These are phyloP conservation scores for Otus sunia DNA, from an alignment of 2,113 vertebrate species.

Conservation along the genomic window DNA sequence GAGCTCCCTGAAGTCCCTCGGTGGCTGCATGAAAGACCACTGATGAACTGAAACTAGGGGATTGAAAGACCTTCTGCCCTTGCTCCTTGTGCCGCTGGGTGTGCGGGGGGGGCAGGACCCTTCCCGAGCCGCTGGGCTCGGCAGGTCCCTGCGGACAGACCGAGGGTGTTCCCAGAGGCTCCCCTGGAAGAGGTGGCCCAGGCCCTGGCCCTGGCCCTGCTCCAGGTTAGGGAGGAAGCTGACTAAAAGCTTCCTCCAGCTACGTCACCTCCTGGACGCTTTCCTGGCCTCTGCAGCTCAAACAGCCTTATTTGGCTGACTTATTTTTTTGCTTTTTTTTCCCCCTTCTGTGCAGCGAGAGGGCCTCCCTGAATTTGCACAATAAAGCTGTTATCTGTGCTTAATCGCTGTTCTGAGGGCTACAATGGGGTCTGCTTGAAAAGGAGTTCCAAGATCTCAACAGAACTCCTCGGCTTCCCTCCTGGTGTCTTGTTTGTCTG, in stretches of 20 bases:
- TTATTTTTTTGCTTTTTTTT: slow-evolving; percentile 11
- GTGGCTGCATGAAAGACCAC: background rate
- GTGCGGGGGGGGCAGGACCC: background rate
- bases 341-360: background rate
- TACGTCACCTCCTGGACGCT: slow-evolving; percentile 87
- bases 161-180: background rate
- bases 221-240: slow-evolving; percentile 80
- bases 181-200: slow-evolving; percentile 61
- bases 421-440: background rate
- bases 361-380: slow-evolving; percentile 47
- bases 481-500: background rate
- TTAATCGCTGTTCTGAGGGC: slow-evolving; percentile 51
- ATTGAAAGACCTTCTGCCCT: background rate
- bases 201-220: slow-evolving; percentile 73
- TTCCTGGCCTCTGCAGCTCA: slow-evolving; percentile 78
- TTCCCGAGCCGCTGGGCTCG: background rate
- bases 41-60: background rate
- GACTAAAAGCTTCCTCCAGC: slow-evolving; percentile 89
- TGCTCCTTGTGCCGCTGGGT: background rate
- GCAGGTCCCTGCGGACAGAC: background rate
- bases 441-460: background rate
- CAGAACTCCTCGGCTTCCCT: background rate
- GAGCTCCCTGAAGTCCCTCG: background rate
- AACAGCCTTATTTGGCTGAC: slow-evolving; percentile 91
- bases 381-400: slow-evolving; percentile 63